phyloP scores from a whole-genome alignment of 2,113 vertebrate species.

The Periophthalmodon schlosseri region DNA sequence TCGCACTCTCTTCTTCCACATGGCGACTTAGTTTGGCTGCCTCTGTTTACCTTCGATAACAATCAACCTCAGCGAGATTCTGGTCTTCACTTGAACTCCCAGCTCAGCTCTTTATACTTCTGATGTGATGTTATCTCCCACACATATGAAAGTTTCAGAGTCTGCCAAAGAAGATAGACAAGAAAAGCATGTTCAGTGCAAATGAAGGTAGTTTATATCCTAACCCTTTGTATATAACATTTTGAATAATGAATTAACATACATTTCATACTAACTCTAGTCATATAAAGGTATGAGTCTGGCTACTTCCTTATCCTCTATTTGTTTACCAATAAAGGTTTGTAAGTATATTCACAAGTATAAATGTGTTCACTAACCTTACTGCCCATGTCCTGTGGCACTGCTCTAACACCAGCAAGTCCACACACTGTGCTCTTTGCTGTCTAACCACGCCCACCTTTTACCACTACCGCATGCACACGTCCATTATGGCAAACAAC shows the following conservation, averaged over 20 bases:
- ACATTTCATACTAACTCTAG: not conserved
- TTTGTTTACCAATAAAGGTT: not conserved
- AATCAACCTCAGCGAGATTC: conserved; percentile 43
- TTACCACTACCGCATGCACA: conserved; percentile 31
- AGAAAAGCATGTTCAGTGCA: conserved; percentile 23
- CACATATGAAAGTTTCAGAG: conserved; percentile 42
- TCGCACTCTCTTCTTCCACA: conserved; percentile 67
- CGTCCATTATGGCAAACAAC: conserved; percentile 27
- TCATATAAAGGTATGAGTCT: not conserved
- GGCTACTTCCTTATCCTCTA: not conserved
- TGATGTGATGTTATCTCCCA: conserved; percentile 40
- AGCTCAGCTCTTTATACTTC: conserved; percentile 35
- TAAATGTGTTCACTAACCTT: conserved; percentile 11
- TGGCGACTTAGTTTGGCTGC: conserved; percentile 56
- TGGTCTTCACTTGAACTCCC: conserved; percentile 33
- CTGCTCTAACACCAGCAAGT: conserved; percentile 19
- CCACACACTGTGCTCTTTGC: conserved; percentile 27
- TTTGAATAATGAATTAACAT: not conserved
- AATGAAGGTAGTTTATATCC: not conserved
- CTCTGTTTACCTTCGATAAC: conserved; percentile 44
- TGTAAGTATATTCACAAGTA: not conserved
- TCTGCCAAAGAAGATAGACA: conserved; percentile 52
- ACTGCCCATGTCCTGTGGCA: conserved; percentile 21
- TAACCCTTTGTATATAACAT: not conserved
- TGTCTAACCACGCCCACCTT: conserved; percentile 35